Evolutionary conservation across 2,113 vertebrate species (phyloP), one percentile per base, ranked within the genome.

Genomic region (Thamnophis sirtalis): DNA sequence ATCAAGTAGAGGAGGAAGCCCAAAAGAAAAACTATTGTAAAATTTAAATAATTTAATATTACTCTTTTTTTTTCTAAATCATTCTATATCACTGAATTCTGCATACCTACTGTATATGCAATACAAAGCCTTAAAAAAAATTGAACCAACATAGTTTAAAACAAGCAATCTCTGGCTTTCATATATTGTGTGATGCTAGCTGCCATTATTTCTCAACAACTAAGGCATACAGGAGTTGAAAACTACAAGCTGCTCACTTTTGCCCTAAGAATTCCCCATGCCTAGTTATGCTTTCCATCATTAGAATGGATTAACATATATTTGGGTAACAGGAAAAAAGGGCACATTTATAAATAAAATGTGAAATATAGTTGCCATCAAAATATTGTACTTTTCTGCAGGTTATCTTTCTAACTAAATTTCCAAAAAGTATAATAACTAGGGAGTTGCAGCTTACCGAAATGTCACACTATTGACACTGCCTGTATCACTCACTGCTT

Each of bases 401-500:
- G 68, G 84, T n/a, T 85, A 43, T 89, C 15, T 33, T 85, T 92
- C 43, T n/a, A 48, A 63, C 19, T 19, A 86, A 91, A 15, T 43
- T 87, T 73, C 63, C 43, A 58, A 19, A n/a, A 51, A 56, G 80
- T 84, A 89, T 94, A 43, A 89, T 10, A 89, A n/a, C 0, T 28
- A 92, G 15, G 26, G 24, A 11, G 2, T 90, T 28, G 80, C 92
- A 91, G 55, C 97, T 97, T 91, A 98, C 98, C 98, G 95, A 28
- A 97, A 97, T 0, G 94, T 48, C 1, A 84, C 11, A 55, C 33
- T 97, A 87, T 93, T 97, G 93, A 89, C 92, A 58, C 84, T 96
- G 87, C 51, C 94, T 89, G 91, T 22, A 28, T 98, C 98, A 85
- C 54, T 90, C 53, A 91, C 33, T 96, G 96, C 43, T 91, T 98